A percentile compares a stretch with the other conserved stretches of the same genome.
Evolutionary conservation across 2,113 vertebrate genomes (phyloP).

Genomic region (Dryoscopus gambensis): DNA sequence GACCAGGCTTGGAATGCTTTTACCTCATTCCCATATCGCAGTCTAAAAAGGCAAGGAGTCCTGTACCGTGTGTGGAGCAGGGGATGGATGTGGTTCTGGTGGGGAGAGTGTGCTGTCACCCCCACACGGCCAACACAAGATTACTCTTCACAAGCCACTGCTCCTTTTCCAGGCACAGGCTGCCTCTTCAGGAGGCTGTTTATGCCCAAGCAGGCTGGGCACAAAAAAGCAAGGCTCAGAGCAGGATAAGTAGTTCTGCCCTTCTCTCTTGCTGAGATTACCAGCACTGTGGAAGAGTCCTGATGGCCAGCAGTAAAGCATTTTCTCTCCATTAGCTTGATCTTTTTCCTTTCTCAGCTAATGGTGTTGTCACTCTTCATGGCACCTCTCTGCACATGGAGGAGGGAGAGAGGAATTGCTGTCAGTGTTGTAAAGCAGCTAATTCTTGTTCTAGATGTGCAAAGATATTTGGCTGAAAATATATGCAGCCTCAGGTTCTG

Average conservation of each 20-base stretch:
- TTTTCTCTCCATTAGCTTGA: background rate
- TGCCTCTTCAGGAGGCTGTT: background rate
- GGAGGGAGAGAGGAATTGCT: background rate
- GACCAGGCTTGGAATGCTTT: background rate
- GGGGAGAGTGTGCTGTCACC: background rate
- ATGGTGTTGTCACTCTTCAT: background rate
- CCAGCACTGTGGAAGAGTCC: accelerated
- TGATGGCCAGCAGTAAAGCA: background rate
- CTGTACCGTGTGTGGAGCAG: background rate
- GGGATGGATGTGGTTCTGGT: background rate
- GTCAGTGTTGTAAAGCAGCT: background rate
- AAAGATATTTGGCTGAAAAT: background rate
- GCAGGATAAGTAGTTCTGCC: background rate
- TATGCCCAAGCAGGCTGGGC: background rate
- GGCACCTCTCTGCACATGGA: background rate
- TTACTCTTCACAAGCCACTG: background rate
- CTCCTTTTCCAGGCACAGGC: background rate
- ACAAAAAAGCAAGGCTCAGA: background rate
- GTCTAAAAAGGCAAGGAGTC: background rate
- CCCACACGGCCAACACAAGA: background rate
- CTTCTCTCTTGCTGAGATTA: background rate
- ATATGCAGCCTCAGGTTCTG: background rate
- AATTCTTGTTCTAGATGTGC: background rate
- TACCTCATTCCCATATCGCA: background rate
- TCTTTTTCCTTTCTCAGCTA: background rate